Conservation (phyloP, 2,888 invertebrate genomes). For the Dolichomitus sp. region DNA sequence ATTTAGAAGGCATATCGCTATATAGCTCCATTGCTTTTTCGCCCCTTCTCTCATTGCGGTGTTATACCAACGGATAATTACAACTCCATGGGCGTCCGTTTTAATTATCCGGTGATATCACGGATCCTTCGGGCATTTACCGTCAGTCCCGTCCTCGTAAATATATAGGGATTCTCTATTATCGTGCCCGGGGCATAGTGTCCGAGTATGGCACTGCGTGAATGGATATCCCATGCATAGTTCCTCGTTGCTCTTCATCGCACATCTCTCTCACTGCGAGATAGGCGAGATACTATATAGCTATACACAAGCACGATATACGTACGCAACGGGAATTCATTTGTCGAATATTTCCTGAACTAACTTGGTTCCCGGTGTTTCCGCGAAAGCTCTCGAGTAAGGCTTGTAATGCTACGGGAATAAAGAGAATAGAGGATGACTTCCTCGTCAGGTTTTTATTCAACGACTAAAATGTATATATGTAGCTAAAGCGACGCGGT, state of each 20-base stretch:
- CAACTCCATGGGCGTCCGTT: constrained; percentile 63
- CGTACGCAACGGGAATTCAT: constrained; percentile 46
- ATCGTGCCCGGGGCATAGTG: constrained; percentile 54
- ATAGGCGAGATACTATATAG: neutral
- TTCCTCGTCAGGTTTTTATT: constrained; percentile 51
- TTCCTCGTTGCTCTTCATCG: neutral
- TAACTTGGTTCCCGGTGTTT: constrained; percentile 23
- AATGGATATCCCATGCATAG: neutral
- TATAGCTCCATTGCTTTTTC: too few relatives aligned
- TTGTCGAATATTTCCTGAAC: constrained; percentile 54
- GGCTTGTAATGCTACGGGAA: constrained; percentile 49
- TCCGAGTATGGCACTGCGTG: constrained; percentile 33
- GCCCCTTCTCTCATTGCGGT: neutral
- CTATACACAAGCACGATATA: neutral
- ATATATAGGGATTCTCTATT: constrained; percentile 61
- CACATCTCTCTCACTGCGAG: constrained; percentile 30
- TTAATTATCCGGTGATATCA: constrained; percentile 66
- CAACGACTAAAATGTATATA: neutral
- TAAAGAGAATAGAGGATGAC: constrained; percentile 55
- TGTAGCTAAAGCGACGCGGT: neutral
- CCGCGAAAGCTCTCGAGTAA: constrained; percentile 40
- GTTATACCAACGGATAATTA: constrained; percentile 55
- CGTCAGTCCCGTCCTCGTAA: constrained; percentile 60
- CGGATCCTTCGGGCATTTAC: constrained; percentile 58
- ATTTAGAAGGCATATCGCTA: constrained; percentile 14